Percentiles rank a stretch among this genome's conserved stretches.
phyloP scores from a whole-genome alignment of 2,113 vertebrate species.

The Cynocephalus volans region DNA sequence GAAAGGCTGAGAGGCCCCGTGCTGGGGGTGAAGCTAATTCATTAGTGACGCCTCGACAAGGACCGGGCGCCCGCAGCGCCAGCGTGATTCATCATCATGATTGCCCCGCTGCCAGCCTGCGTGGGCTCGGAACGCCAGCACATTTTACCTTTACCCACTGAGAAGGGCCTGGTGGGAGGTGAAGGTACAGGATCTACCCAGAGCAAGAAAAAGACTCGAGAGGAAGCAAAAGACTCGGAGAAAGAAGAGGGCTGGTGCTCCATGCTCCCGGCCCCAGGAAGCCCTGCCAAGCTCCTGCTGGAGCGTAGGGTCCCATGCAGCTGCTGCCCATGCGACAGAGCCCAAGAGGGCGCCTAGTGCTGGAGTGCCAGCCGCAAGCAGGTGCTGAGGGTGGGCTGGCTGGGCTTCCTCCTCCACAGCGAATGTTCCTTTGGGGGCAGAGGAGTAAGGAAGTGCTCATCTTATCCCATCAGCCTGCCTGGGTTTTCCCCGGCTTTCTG shows the following conservation, averaged over 20 bases:
- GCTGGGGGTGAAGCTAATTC: conserved; percentile 72
- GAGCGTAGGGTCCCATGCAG: not conserved
- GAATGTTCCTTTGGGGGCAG: conserved; percentile 11
- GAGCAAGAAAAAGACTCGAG: not conserved
- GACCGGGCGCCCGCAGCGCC: conserved; percentile 55
- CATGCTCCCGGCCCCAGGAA: not conserved
- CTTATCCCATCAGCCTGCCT: not conserved
- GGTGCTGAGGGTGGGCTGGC: conserved; percentile 42
- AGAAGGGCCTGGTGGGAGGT: conserved; percentile 76
- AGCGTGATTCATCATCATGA: conserved; percentile 71
- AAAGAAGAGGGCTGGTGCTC: conserved; percentile 24
- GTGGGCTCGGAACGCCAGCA: conserved; percentile 74
- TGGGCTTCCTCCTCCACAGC: conserved; percentile 57
- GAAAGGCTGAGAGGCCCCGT: conserved; percentile 54
- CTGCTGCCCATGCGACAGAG: not conserved
- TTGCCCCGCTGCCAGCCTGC: conserved; percentile 76
- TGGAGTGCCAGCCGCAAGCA: not conserved
- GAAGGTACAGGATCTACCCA: conserved; percentile 24
- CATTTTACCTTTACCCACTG: conserved; percentile 78
- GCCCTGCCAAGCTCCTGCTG: not conserved
- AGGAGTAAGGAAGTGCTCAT: not conserved
- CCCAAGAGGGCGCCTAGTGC: conserved; percentile 37
- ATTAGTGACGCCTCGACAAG: conserved; percentile 70
- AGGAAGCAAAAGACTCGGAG: not conserved
- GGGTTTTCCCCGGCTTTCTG: not conserved